Percentiles rank a stretch among this genome's conserved stretches.
Conservation (phyloP, 2,113 vertebrate species). For the Thryonomys swinderianus region DNA sequence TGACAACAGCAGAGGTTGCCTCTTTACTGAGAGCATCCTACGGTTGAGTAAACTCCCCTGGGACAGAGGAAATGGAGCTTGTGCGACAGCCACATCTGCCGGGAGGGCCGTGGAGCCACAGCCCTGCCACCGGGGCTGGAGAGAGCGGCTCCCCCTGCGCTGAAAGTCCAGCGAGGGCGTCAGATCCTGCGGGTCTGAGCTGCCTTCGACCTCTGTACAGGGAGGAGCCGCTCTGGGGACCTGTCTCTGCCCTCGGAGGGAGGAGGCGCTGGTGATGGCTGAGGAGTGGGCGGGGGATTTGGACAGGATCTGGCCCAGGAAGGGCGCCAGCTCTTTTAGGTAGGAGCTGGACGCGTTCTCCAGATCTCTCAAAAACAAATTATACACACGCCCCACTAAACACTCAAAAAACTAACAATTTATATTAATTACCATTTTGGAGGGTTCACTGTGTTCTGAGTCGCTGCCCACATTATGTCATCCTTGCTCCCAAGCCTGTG, state of each 20-base stretch:
- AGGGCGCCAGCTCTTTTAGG: background rate
- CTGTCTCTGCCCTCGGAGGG: background rate
- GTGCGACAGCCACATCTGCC: background rate
- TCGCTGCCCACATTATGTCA: background rate
- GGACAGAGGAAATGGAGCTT: background rate
- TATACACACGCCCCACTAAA: background rate
- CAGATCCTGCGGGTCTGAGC: background rate
- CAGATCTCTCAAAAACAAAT: background rate
- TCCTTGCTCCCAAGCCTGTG: background rate
- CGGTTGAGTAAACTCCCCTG: background rate
- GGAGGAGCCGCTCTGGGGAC: background rate
- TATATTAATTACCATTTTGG: background rate
- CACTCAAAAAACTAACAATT: background rate
- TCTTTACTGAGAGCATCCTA: background rate
- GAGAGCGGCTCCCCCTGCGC: background rate
- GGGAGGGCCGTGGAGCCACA: background rate
- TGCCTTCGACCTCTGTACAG: background rate
- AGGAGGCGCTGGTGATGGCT: too few relatives aligned
- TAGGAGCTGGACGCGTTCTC: background rate
- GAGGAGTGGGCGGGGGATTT: too few relatives aligned
- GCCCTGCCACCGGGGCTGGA: background rate
- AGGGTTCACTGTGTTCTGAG: background rate
- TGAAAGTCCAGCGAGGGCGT: background rate
- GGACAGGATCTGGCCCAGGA: background rate
- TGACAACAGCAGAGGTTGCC: constrained; percentile 4